phyloP scores from a whole-genome alignment of 2,797 vertebrate genomes.

The Molossus molossus region DNA sequence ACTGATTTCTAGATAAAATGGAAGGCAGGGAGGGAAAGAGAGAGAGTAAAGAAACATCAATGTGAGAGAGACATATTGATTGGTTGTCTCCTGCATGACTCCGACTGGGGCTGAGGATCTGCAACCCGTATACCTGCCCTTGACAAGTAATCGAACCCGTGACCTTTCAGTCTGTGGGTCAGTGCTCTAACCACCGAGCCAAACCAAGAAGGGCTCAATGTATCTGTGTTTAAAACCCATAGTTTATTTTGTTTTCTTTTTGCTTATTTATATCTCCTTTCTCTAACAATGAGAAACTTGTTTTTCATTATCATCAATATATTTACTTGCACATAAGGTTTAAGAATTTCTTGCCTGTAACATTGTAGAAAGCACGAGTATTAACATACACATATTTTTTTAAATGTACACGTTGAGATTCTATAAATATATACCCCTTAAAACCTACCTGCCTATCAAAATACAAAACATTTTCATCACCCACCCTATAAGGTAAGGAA shows the following conservation, averaged over 20 bases:
- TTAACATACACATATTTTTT: neutral
- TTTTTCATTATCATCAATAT: neutral
- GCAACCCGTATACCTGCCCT: too few relatives aligned
- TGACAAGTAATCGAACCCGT: too few relatives aligned
- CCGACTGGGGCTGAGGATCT: too few relatives aligned
- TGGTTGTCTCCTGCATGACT: too few relatives aligned
- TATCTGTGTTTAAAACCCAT: slow-evolving; percentile 35
- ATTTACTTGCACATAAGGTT: slow-evolving; percentile 30
- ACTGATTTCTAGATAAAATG: too few relatives aligned
- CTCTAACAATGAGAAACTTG: slow-evolving; percentile 1
- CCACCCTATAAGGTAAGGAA: slow-evolving; percentile 4
- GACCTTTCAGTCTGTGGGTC: too few relatives aligned
- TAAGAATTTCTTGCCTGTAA: neutral
- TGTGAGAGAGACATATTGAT: too few relatives aligned
- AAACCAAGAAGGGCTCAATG: neutral
- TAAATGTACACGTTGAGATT: slow-evolving; percentile 10
- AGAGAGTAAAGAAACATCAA: too few relatives aligned
- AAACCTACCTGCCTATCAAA: neutral
- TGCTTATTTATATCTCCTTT: neutral
- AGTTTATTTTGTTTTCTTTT: slow-evolving; percentile 34
- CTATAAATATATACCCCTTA: neutral
- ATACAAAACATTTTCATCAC: neutral
- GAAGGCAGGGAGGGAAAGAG: too few relatives aligned
- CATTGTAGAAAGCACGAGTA: neutral
- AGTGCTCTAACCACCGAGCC: too few relatives aligned